phyloP scores from a whole-genome alignment of 2,113 vertebrate species.

The Genyomyrus donnyi region DNA sequence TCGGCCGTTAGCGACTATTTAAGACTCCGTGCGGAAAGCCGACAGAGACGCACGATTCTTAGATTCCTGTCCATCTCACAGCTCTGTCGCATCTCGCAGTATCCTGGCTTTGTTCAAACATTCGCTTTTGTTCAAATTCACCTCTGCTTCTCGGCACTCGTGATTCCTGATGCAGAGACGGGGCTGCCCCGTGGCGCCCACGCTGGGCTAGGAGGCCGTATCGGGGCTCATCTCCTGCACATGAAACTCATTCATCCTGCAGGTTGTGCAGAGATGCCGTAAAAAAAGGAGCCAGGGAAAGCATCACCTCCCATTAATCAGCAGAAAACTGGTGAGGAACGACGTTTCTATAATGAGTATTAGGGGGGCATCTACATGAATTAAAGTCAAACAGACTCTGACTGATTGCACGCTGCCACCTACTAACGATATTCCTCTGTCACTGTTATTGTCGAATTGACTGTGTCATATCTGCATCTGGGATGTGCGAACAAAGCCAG shows the following conservation, averaged over 20 bases:
- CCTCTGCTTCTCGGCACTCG: neutral
- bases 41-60: neutral
- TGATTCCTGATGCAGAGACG: neutral
- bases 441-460: constrained; percentile 68
- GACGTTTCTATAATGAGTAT: constrained; percentile 77
- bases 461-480: constrained; percentile 68
- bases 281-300: constrained; percentile 40
- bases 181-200: neutral
- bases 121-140: neutral
- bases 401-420: constrained; percentile 56
- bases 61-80: neutral
- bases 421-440: constrained; percentile 57
- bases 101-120: neutral
- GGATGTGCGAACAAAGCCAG: constrained; percentile 48
- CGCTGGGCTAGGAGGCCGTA: neutral
- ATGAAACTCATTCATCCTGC: constrained; percentile 63
- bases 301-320: constrained; percentile 65
- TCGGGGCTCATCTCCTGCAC: constrained; percentile 37
- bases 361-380: constrained; percentile 77
- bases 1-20: neutral
- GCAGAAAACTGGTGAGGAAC: constrained; percentile 63
- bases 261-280: constrained; percentile 46
- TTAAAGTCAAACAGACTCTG: constrained; percentile 71
- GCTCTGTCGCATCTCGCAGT: neutral
- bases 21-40: neutral